Percentiles rank a stretch among this genome's conserved stretches.
These are phyloP conservation scores for Phalangium opilio DNA, from an alignment of 2,888 invertebrate species.

Conservation along the genomic window DNA sequence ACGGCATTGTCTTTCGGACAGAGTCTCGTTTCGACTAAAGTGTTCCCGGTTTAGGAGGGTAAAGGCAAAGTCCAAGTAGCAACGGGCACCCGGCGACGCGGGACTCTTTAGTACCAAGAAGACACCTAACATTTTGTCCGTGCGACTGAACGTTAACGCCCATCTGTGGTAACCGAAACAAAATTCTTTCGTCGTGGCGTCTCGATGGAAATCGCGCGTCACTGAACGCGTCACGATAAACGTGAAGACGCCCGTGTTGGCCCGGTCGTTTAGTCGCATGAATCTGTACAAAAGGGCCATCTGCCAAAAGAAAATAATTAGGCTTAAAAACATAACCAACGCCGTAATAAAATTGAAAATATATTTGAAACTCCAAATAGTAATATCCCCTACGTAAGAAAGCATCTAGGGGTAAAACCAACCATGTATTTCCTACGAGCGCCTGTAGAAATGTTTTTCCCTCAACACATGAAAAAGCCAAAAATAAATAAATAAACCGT, in stretches of 20 bases:
- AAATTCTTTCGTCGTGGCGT: constrained; percentile 66
- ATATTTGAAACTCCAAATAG: no score
- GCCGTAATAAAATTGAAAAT: no score
- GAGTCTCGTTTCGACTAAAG: constrained; percentile 64
- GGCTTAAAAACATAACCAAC: no score
- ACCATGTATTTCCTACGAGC: no score
- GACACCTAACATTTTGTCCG: constrained; percentile 58
- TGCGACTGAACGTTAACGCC: constrained; percentile 61
- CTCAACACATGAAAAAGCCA: no score
- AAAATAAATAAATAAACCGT: no score
- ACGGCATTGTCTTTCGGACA: constrained; percentile 42
- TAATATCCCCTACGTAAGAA: no score
- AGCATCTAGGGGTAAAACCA: no score
- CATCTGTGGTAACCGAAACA: constrained; percentile 65
- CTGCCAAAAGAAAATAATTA: not conserved
- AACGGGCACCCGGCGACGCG: constrained; percentile 44
- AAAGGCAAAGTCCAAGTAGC: constrained; percentile 63
- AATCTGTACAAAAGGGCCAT: constrained; percentile 67
- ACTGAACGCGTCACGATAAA: constrained; percentile 64
- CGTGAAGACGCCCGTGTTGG: constrained; percentile 59
- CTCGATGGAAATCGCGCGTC: constrained; percentile 57
- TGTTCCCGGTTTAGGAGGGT: constrained; percentile 64
- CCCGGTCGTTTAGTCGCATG: constrained; percentile 63
- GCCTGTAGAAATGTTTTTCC: no score
- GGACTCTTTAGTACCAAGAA: constrained; percentile 61